Conservation (phyloP, 2,797 vertebrate genomes). For the Lepidocolaptes lacrymiger region DNA sequence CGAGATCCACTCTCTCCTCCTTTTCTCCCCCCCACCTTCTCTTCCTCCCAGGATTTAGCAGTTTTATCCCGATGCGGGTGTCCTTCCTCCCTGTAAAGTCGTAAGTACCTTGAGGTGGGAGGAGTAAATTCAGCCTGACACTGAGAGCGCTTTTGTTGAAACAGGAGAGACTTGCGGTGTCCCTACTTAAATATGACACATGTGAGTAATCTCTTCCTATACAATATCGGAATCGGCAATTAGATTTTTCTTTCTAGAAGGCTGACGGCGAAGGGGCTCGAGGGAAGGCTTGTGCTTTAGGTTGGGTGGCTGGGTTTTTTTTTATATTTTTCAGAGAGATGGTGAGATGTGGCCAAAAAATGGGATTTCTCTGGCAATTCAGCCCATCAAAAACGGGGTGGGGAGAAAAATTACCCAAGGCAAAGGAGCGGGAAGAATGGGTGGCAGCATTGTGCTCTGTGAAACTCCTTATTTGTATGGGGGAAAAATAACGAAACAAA, state of each 20-base stretch:
- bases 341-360: neutral
- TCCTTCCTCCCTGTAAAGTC: constrained; percentile 48
- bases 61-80: constrained; percentile 48
- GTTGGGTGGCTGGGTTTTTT: neutral
- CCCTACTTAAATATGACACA: constrained; percentile 67
- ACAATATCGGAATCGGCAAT: constrained; percentile 42
- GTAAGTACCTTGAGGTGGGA: constrained; percentile 66
- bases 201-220: constrained; percentile 56
- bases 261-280: neutral
- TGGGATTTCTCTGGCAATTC: neutral
- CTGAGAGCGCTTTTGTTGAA: constrained; percentile 60
- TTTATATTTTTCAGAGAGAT: neutral
- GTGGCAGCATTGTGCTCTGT: neutral
- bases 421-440: neutral
- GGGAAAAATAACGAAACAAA: neutral
- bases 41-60: constrained; percentile 53
- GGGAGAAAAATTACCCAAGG: neutral
- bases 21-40: neutral
- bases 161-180: constrained; percentile 50
- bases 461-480: neutral
- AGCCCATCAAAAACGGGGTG: neutral
- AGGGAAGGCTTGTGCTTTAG: neutral
- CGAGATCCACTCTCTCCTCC: constrained; percentile 6
- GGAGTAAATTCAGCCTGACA: constrained; percentile 56
- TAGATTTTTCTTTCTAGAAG: constrained; percentile 27